Base-by-base conservation (phyloP, 2,113 vertebrate genomes). In the Corythornis vintsioides region DNA sequence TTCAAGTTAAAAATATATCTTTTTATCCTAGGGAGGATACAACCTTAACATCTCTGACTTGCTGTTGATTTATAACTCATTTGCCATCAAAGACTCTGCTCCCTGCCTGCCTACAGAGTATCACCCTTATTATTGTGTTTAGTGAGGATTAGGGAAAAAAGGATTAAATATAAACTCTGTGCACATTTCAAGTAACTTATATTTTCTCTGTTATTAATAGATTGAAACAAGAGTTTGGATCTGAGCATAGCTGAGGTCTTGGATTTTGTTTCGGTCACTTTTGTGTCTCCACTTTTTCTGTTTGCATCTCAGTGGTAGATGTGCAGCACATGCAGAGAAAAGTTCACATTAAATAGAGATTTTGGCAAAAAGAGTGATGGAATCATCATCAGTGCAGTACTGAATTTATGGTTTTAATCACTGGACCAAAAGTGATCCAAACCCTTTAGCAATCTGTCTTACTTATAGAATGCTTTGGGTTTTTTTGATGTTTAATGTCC, bases 381-480 rank as follows among this genome's bases (percentile, higher is more conserved):
- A 87, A 53, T 57, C 14, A 31, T 45, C 26, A 70, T 63, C 28
- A 45, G 8, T 29, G 26, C 6, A 38, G 31, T 45, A 67, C 10
- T 29, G 38, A 70, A 89, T 77, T 75, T 73, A 66, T 90, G 26
- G 57, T 96, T 92, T 95, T 86, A 88, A 86, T 90, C 60, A 86
- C 45, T 35, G 33, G 21, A 67, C n/a, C 42, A 33, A 22, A 71
- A 84, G 19, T 26, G 63, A 81, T 80, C 14, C 78, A 80, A 91
- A 66, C 3, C 5, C 42, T 91, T 77, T 52, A 89, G 28, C 28
- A 88, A 92, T 88, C 11, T 88, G 6, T 91, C 17, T 77, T 90
- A 35, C 53, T 86, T 78, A 38, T 48, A 31, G n/a, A 60, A 42
- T 6, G 0, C 21, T 88, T 82, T 40, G 1, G 9, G 2, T 0